Evolutionary conservation across 2,888 invertebrate species (phyloP).

Genomic region (Nesidiocoris tenuis): DNA sequence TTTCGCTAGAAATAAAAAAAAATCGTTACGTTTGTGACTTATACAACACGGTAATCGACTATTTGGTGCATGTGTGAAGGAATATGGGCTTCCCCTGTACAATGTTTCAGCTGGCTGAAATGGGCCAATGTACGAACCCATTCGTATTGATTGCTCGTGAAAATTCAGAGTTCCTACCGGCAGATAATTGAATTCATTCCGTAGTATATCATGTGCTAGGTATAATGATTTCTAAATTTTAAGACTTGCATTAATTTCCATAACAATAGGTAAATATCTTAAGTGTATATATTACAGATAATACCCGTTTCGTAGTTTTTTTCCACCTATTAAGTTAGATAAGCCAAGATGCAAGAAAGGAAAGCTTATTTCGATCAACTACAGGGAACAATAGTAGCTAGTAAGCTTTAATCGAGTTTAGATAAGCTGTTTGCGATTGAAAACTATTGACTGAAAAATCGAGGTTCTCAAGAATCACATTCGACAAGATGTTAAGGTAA

Average conservation of each 20-base stretch:
- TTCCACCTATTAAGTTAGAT: neutral
- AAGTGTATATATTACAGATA: slow-evolving; percentile 36
- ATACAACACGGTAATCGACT: neutral
- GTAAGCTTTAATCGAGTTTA: no score
- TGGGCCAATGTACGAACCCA: no score
- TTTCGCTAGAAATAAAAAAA: neutral
- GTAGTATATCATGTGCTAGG: neutral
- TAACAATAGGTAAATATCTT: slow-evolving; percentile 28
- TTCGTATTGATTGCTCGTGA: no score
- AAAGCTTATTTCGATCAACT: slow-evolving; percentile 16
- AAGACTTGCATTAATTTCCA: slow-evolving; percentile 27
- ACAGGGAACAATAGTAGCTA: slow-evolving; percentile 8
- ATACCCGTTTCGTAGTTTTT: slow-evolving; percentile 38
- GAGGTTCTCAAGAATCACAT: no score
- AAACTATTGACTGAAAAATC: no score
- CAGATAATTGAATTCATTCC: neutral
- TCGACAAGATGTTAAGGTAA: no score
- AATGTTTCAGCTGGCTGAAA: no score
- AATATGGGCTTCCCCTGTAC: neutral
- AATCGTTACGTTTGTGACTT: neutral
- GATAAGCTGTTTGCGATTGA: no score
- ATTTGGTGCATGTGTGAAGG: neutral
- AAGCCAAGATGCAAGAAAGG: slow-evolving; percentile 29
- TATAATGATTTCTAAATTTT: slow-evolving; percentile 15
- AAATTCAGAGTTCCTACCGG: neutral